These are phyloP conservation scores for Diarsia dahlii DNA, from an alignment of 2,888 invertebrate genomes.

Conservation along the genomic window DNA sequence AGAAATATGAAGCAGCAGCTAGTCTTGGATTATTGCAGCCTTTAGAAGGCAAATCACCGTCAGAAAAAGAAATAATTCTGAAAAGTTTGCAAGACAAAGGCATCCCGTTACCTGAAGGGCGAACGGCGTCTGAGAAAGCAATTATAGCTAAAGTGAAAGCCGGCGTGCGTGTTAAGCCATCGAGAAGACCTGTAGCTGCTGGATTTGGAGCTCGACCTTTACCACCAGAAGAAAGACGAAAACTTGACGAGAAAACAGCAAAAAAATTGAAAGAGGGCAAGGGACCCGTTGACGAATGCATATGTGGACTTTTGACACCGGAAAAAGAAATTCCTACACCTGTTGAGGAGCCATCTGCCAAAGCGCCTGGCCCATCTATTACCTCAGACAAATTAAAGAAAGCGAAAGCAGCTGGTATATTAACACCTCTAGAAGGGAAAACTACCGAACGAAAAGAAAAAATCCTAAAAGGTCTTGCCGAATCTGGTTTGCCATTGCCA, in stretches of 20 bases:
- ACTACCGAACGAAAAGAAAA: conserved; percentile 49
- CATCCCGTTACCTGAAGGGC: background rate
- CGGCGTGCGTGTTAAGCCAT: background rate
- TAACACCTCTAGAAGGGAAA: conserved; percentile 59
- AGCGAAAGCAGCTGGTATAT: conserved; percentile 45
- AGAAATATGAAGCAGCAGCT: background rate
- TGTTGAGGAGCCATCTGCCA: conserved; percentile 55
- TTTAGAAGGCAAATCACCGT: background rate
- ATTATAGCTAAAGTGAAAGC: background rate
- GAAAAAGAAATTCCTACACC: conserved; percentile 19
- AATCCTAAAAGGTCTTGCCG: conserved; percentile 44
- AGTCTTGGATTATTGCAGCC: background rate
- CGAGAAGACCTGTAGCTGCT: conserved; percentile 13
- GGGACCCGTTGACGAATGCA: conserved; percentile 70
- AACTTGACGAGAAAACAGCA: conserved; percentile 60
- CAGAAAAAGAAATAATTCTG: background rate
- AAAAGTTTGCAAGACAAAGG: background rate
- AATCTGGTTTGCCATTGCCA: conserved; percentile 54
- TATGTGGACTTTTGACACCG: conserved; percentile 67
- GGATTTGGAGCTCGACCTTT: conserved; percentile 42
- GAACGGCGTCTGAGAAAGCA: background rate
- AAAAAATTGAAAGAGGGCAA: conserved; percentile 68
- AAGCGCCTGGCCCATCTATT: conserved; percentile 54
- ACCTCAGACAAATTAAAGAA: conserved; percentile 45
- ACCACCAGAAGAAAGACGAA: conserved; percentile 30